These are phyloP conservation scores for Clunio marinus DNA, from an alignment of 2,888 invertebrate species.

Conservation along the genomic window DNA sequence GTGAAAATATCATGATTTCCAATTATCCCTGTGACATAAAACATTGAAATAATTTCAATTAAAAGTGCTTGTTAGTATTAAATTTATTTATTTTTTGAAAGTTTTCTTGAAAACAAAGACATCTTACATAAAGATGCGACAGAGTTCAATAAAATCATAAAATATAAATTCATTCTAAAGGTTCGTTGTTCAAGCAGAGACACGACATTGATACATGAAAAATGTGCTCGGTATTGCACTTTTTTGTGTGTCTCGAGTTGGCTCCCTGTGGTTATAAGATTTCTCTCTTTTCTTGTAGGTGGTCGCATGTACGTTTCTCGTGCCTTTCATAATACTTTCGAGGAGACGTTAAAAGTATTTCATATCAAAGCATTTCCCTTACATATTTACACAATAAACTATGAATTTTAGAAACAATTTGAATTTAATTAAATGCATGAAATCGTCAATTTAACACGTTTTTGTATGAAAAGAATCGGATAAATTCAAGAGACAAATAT, in stretches of 20 bases:
- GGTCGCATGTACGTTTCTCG: conserved; percentile 12
- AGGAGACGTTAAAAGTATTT: background rate
- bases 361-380: too few relatives aligned
- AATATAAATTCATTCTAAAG: conserved; percentile 29
- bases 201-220: conserved; percentile 27
- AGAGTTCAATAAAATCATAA: conserved; percentile 36
- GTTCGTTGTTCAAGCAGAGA: background rate
- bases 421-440: too few relatives aligned
- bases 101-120: too few relatives aligned
- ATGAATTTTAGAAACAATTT: too few relatives aligned
- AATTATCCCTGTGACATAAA: too few relatives aligned
- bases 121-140: conserved; percentile 6
- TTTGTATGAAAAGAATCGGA: background rate
- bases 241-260: background rate
- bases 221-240: conserved; percentile 6
- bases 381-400: too few relatives aligned
- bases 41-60: too few relatives aligned
- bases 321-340: background rate
- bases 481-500: background rate
- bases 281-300: conserved; percentile 4
- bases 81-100: too few relatives aligned
- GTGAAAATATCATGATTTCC: too few relatives aligned
- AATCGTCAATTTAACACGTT: conserved; percentile 31
- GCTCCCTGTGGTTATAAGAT: background rate
- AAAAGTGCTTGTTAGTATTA: too few relatives aligned